Evolutionary conservation across 2,113 vertebrate species (phyloP).

Genomic region (Aspidoscelis tigris): DNA sequence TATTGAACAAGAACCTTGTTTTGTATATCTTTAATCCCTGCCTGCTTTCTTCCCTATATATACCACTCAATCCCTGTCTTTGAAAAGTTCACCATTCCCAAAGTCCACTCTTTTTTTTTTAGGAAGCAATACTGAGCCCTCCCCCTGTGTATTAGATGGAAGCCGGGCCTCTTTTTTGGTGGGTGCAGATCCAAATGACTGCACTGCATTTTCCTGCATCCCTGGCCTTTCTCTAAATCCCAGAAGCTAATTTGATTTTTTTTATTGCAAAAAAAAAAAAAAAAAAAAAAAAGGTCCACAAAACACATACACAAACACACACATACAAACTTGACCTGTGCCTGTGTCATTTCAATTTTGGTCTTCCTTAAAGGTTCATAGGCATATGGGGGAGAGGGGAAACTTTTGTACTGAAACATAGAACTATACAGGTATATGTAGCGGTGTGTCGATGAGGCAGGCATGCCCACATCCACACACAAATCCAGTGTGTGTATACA

Average conservation of each 20-base stretch:
- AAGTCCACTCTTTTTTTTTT: conserved; percentile 35
- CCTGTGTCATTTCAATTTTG: conserved; percentile 63
- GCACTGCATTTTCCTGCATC: background rate
- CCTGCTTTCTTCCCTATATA: too few relatives aligned
- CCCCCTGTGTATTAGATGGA: conserved; percentile 7
- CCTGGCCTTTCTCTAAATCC: background rate
- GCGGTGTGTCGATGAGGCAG: conserved; percentile 42
- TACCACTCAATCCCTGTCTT: too few relatives aligned
- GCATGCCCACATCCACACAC: conserved; percentile 56
- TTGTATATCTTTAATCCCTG: too few relatives aligned
- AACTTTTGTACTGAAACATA: conserved; percentile 51
- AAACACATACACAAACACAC: background rate
- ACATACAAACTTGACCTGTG: conserved; percentile 52
- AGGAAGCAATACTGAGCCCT: background rate
- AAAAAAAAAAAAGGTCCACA: background rate
- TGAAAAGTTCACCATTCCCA: too few relatives aligned
- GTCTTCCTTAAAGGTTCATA: conserved; percentile 72
- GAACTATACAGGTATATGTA: conserved; percentile 40
- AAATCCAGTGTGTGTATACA: conserved; percentile 38
- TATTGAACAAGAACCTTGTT: too few relatives aligned
- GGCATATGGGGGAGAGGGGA: conserved; percentile 28
- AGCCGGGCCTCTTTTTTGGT: conserved; percentile 27
- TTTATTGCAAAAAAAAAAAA: conserved; percentile 28
- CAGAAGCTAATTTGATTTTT: conserved; percentile 43
- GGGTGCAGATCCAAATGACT: background rate